These are phyloP conservation scores for Anabas testudineus DNA, from an alignment of 2,797 vertebrate genomes.

Conservation along the genomic window DNA sequence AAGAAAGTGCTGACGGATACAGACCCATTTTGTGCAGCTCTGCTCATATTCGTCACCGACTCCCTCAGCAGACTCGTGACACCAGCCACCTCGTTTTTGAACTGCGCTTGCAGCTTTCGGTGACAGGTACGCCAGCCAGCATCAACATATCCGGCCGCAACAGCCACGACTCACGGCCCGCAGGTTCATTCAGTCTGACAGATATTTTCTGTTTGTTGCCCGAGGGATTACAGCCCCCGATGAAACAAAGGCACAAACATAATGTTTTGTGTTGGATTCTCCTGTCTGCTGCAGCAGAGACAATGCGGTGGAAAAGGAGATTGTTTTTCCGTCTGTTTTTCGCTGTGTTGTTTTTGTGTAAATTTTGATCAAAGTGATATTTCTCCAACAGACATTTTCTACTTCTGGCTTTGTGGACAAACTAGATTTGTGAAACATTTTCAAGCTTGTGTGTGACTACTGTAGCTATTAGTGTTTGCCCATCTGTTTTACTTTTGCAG, in stretches of 20 bases:
- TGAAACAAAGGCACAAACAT: slow-evolving; percentile 79
- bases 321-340: slow-evolving; percentile 20
- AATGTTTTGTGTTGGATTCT: slow-evolving; percentile 78
- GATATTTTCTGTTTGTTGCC: slow-evolving; percentile 84
- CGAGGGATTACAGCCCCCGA: slow-evolving; percentile 70
- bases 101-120: slow-evolving; percentile 73
- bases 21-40: slow-evolving; percentile 32
- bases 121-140: slow-evolving; percentile 82
- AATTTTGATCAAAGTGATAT: slow-evolving; percentile 33
- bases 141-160: slow-evolving; percentile 73
- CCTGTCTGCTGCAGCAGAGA: slow-evolving; percentile 41
- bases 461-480: not conserved
- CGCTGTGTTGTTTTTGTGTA: slow-evolving; percentile 37
- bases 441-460: slow-evolving; percentile 6
- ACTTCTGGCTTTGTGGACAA: slow-evolving; percentile 8
- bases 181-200: slow-evolving; percentile 79
- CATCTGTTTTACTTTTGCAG: slow-evolving; percentile 14
- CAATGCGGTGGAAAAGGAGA: slow-evolving; percentile 6
- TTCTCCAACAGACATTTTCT: slow-evolving; percentile 26
- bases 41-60: slow-evolving; percentile 56
- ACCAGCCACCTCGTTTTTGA: slow-evolving; percentile 79
- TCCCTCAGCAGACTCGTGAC: slow-evolving; percentile 72
- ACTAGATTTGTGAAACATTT: slow-evolving; percentile 13
- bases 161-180: slow-evolving; percentile 63
- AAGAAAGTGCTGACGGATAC: slow-evolving; percentile 62